Conservation (phyloP, 2,888 invertebrate species). For the Corbicula japonica region DNA sequence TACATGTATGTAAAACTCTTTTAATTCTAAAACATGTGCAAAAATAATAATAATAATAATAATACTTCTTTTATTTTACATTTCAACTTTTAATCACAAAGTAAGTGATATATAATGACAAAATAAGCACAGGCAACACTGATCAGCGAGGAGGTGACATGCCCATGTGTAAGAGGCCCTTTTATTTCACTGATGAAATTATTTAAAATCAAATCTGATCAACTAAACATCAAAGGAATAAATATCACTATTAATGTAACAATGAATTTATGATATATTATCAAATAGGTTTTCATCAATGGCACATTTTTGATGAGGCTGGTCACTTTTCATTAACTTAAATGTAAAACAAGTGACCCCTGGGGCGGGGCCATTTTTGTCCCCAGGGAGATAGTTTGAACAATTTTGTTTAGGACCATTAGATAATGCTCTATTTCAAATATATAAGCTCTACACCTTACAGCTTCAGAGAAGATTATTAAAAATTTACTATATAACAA, state of each 20-base stretch:
- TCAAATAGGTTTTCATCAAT: conserved; percentile 9
- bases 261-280: conserved; percentile 4
- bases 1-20: background rate
- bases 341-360: no score
- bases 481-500: no score
- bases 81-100: background rate
- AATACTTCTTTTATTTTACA: conserved; percentile 5
- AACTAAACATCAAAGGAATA: conserved; percentile 7
- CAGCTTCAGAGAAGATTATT: no score
- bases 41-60: no score
- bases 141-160: conserved; percentile 4
- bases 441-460: no score
- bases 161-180: conserved; percentile 10
- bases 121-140: conserved; percentile 4
- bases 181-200: conserved; percentile 7
- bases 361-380: no score
- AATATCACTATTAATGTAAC: background rate
- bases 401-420: no score
- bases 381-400: no score
- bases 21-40: conserved; percentile 3
- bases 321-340: background rate
- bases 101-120: background rate
- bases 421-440: no score
- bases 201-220: conserved; percentile 7
- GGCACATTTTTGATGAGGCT: conserved; percentile 10